Evolutionary conservation across 2,888 invertebrate species (phyloP).

Genomic region (Pheosia gnoma): DNA sequence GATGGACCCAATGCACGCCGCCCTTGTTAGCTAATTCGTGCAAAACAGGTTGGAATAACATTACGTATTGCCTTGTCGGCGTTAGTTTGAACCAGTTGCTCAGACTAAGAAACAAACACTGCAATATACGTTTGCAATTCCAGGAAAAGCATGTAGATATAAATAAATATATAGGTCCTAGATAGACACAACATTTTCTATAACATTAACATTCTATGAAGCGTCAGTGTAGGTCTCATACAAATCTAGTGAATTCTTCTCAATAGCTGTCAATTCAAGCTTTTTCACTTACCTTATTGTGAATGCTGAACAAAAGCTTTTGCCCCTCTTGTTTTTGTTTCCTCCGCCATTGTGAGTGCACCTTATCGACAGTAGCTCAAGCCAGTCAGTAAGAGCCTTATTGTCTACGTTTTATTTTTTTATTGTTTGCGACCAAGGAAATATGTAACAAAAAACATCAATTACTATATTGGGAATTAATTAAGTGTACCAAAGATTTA

Average conservation of each 20-base stretch:
- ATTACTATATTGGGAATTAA: conserved; percentile 7
- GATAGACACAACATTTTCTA: conserved; percentile 15
- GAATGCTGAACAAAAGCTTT: conserved; percentile 61
- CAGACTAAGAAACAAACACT: too few species aligned
- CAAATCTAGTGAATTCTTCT: conserved; percentile 51
- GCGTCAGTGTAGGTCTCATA: conserved; percentile 21
- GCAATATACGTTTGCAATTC: too few species aligned
- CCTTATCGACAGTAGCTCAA: conserved; percentile 56
- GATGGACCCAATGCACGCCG: conserved; percentile 52
- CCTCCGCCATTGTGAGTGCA: conserved; percentile 55
- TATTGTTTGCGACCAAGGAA: conserved; percentile 24
- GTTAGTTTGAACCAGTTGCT: conserved; percentile 34
- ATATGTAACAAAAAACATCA: not conserved
- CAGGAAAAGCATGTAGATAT: too few species aligned
- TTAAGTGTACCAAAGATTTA: too few species aligned
- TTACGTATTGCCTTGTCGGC: not conserved
- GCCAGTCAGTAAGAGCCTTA: conserved; percentile 41
- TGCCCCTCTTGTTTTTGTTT: conserved; percentile 65
- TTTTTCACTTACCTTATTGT: conserved; percentile 72
- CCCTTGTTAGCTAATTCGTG: not conserved
- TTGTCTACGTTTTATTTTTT: conserved; percentile 38
- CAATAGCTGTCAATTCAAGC: conserved; percentile 52
- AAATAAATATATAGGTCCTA: too few species aligned
- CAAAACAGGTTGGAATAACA: not conserved
- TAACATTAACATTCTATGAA: conserved; percentile 21